A percentile compares a stretch with the other conserved stretches of the same genome.
Conservation (phyloP, 92 coral and sea anemone species). For the Actinernus sp. region DNA sequence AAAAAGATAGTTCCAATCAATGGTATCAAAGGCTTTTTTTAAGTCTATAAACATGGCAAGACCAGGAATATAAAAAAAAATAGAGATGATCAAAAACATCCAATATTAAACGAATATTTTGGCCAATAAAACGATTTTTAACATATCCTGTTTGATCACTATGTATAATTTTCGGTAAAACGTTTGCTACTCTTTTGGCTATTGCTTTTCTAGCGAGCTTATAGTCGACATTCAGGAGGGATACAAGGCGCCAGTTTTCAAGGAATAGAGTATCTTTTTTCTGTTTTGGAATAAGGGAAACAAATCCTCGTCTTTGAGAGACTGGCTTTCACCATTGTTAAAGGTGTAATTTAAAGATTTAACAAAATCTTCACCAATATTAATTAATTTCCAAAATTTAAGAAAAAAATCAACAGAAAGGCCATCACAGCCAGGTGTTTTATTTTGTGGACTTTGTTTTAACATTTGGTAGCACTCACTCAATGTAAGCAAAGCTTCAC, state of each 20-base stretch:
- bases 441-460: background rate
- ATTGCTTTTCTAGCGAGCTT: conserved; percentile 33
- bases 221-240: conserved; percentile 28
- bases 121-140: conserved; percentile 16
- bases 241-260: conserved; percentile 5
- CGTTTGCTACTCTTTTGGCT: conserved; percentile 14
- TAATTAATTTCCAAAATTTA: background rate
- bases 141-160: conserved; percentile 23
- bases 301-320: conserved; percentile 14
- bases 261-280: conserved; percentile 5
- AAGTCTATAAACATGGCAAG: conserved; percentile 37
- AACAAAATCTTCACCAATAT: background rate
- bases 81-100: conserved; percentile 32
- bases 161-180: conserved; percentile 13
- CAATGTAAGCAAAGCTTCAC: no score
- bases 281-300: conserved; percentile 27
- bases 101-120: conserved; percentile 37
- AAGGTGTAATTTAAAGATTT: conserved; percentile 15
- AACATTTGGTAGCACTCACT: background rate
- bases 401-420: background rate
- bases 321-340: conserved; percentile 7
- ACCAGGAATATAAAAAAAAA: no score
- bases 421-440: conserved; percentile 1
- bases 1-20: no score
- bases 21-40: conserved; percentile 49